Evolutionary conservation across 2,113 vertebrate genomes (phyloP).

Genomic region (Paraplagusia blochii): DNA sequence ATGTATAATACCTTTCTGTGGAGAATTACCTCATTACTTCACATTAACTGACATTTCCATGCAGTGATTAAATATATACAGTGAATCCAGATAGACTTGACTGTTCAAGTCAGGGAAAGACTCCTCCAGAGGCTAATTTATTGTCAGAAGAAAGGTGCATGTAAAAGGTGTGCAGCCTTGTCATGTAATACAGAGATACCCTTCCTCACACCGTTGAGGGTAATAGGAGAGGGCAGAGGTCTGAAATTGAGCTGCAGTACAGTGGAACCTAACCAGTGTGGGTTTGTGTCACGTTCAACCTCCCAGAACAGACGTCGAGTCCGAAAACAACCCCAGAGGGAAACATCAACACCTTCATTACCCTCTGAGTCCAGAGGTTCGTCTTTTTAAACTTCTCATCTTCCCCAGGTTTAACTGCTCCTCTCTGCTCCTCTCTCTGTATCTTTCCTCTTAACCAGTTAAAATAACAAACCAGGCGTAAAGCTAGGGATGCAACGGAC

Average conservation of each 20-base stretch:
- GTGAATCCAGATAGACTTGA: no score
- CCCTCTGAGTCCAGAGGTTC: slow-evolving; percentile 21
- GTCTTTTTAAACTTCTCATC: slow-evolving; percentile 22
- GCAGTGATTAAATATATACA: neutral
- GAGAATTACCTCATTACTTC: neutral
- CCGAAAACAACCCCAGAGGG: slow-evolving; percentile 35
- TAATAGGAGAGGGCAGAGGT: slow-evolving; percentile 50
- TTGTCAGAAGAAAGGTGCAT: neutral
- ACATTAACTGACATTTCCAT: neutral
- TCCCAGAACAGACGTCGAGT: slow-evolving; percentile 32
- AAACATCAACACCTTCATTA: slow-evolving; percentile 39
- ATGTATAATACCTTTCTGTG: neutral
- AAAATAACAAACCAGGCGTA: slow-evolving; percentile 24
- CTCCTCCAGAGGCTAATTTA: no score
- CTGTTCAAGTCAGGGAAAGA: no score
- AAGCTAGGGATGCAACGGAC: slow-evolving; percentile 2
- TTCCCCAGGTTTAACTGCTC: slow-evolving; percentile 16
- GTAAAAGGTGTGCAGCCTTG: neutral
- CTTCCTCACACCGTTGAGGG: slow-evolving; percentile 11
- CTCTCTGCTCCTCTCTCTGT: slow-evolving; percentile 6
- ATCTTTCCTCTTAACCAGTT: slow-evolving; percentile 21
- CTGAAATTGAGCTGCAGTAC: slow-evolving; percentile 57
- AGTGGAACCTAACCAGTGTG: slow-evolving; percentile 45
- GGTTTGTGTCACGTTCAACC: slow-evolving; percentile 57
- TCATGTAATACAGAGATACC: slow-evolving; percentile 5